Conservation (phyloP, 2,888 invertebrate species). For the Amiota minor region DNA sequence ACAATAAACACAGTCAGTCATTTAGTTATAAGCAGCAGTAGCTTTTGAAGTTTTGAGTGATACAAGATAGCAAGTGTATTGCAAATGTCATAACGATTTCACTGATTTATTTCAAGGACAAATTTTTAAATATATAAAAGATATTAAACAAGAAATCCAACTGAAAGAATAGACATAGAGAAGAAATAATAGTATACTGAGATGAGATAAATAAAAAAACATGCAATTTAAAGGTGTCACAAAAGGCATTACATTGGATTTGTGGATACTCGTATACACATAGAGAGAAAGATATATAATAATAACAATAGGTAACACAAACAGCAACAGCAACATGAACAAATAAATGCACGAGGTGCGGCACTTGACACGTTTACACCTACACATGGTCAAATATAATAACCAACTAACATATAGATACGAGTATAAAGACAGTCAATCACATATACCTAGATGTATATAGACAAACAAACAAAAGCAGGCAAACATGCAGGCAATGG, state of each 20-base stretch:
- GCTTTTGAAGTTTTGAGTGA: background rate
- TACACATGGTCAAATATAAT: slow-evolving; percentile 1
- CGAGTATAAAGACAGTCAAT: background rate
- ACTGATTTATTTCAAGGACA: slow-evolving; percentile 24
- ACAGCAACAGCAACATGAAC: background rate
- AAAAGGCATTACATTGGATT: background rate
- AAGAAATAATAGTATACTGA: no score
- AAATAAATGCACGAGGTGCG: slow-evolving; percentile 1
- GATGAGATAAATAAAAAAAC: no score
- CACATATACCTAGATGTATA: background rate
- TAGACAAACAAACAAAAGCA: background rate
- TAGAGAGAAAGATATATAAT: background rate
- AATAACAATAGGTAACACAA: background rate
- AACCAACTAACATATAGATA: background rate
- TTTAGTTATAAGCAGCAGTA: slow-evolving; percentile 41
- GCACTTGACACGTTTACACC: slow-evolving; percentile 22
- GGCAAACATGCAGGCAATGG: background rate
- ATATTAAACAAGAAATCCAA: slow-evolving; percentile 1
- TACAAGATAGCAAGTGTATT: slow-evolving; percentile 3
- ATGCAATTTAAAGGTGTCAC: slow-evolving; percentile 6
- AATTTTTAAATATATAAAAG: background rate
- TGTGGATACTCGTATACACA: background rate
- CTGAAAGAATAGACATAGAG: background rate
- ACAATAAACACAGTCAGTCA: slow-evolving; percentile 44
- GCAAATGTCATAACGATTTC: background rate